Percentiles rank a stretch among this genome's conserved stretches.
phyloP scores from a whole-genome alignment of 2,797 vertebrate species.

The Chelonia mydas region DNA sequence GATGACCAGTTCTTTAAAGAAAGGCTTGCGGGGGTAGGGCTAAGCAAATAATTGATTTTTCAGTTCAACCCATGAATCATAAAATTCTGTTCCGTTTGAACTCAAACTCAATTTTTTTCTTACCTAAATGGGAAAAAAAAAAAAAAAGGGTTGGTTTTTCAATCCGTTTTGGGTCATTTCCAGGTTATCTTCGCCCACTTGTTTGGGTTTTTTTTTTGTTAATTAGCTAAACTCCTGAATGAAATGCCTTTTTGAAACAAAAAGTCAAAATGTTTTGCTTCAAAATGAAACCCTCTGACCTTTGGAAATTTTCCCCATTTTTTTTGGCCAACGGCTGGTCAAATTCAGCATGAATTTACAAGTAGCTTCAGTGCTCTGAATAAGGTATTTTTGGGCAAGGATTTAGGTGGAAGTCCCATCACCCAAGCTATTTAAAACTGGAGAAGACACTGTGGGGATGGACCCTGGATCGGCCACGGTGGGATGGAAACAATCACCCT shows the following conservation, averaged over 20 bases:
- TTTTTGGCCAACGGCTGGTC: neutral
- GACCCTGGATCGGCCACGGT: neutral
- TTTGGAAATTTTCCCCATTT: neutral
- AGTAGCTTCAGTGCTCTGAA: neutral
- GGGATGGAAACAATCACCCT: neutral
- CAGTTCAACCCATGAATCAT: neutral
- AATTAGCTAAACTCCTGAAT: neutral
- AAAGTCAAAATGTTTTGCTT: neutral
- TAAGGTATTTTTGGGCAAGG: neutral
- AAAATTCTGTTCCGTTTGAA: neutral
- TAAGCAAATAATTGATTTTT: neutral
- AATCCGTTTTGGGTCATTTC: neutral
- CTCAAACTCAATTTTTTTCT: neutral
- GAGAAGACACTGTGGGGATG: neutral
- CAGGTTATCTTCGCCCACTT: neutral
- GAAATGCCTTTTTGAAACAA: neutral
- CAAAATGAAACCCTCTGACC: neutral
- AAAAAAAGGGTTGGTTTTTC: neutral
- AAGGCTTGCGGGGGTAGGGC: accelerated
- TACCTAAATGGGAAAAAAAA: neutral
- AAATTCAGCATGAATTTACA: neutral
- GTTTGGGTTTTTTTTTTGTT: neutral
- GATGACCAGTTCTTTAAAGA: neutral
- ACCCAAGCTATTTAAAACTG: neutral
- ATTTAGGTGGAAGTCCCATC: neutral